A percentile compares a stretch with the other conserved stretches of the same genome.
Conservation (phyloP, 2,113 vertebrate genomes). For the Neotragus pygmaeus region DNA sequence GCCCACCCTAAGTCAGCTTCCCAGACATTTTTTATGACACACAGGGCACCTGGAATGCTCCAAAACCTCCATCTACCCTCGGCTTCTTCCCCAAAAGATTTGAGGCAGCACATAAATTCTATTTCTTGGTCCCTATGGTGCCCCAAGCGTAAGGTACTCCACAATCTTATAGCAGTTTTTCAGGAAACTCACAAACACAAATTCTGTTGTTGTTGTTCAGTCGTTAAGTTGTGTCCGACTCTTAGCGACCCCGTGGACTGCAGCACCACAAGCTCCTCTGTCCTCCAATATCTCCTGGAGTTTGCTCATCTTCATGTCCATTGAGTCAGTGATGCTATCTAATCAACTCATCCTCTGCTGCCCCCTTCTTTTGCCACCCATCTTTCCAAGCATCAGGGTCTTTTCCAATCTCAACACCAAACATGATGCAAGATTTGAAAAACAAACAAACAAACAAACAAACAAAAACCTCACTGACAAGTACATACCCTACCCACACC, state of each 20-base stretch:
- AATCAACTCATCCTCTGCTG: not conserved
- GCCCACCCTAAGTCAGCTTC: not conserved
- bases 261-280: not conserved
- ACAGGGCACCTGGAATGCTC: fast-evolving
- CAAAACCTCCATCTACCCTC: not conserved
- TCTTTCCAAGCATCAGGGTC: not conserved
- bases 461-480: no score
- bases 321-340: not conserved
- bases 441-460: not conserved
- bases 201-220: not conserved
- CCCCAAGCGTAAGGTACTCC: not conserved
- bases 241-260: fast-evolving
- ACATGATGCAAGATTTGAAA: not conserved
- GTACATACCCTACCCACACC: fast-evolving
- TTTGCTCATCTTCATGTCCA: not conserved
- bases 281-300: not conserved
- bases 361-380: not conserved
- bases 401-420: not conserved
- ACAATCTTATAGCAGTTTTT: fast-evolving
- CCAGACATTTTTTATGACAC: not conserved
- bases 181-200: not conserved
- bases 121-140: fast-evolving
- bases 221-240: fast-evolving
- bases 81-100: not conserved
- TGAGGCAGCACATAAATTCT: not conserved